Evolutionary conservation across 2,888 invertebrate genomes (phyloP), one percentile per base, ranked within the genome.

Genomic region (Lithosia quadra): DNA sequence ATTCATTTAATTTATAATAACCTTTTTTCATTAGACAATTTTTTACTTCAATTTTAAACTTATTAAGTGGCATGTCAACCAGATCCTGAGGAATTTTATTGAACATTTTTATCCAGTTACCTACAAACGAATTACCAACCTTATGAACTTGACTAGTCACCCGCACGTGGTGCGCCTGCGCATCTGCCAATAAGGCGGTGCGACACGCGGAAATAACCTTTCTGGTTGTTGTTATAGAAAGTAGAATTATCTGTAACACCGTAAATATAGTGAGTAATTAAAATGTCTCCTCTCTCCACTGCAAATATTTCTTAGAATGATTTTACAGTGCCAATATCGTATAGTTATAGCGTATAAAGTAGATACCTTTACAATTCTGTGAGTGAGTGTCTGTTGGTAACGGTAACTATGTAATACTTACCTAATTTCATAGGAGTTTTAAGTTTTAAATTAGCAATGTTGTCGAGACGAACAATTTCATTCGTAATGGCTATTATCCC

Each of bases 101-200:
- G n/a, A n/a, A n/a, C n/a, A n/a, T n/a, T n/a, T n/a, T n/a, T n/a
- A n/a, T n/a, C n/a, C n/a, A n/a, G n/a, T n/a, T n/a, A n/a, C n/a
- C n/a, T n/a, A n/a, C n/a, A n/a, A n/a, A n/a, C n/a, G n/a, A n/a
- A n/a, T n/a, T n/a, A n/a, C n/a, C n/a, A n/a, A n/a, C n/a, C n/a
- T n/a, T n/a, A n/a, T n/a, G n/a, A n/a, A n/a, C n/a, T n/a, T 62
- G 24, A 62, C 72, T 76, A 67, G 71, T 78, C 81, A 76, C 70
- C n/a, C 57, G 66, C 81, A 78, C 71, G 76, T 73, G 81, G 43
- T 75, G 68, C 21, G 67, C 65, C 69, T 64, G 65, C 69, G 76
- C 65, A 67, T 56, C 33, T 63, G 34, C 21, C 63, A 63, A 34
- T 53, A 21, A 7, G 13, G 18, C 39, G 13, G 34, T 8, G 22